Conservation (phyloP, 1,140 invertebrate species). For the Stegodyphus dumicola region DNA sequence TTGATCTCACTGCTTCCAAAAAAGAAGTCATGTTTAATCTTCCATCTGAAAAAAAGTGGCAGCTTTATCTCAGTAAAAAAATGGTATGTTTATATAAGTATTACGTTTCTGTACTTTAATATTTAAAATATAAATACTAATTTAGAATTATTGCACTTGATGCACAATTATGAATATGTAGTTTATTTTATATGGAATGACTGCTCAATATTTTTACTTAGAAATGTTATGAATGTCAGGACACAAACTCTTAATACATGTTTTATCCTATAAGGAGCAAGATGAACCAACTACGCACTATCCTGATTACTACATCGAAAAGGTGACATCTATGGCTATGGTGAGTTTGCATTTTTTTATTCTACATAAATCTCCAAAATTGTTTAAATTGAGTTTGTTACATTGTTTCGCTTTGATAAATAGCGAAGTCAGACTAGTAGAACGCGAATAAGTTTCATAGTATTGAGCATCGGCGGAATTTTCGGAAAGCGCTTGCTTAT, state of each 20-base stretch:
- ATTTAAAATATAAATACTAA: too few species aligned
- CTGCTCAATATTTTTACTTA: too few species aligned
- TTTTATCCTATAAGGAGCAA: conserved; percentile 64
- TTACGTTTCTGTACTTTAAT: background rate
- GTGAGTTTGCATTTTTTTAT: conserved; percentile 71
- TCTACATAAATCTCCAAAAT: background rate
- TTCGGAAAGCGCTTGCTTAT: too few species aligned
- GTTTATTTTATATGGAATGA: too few species aligned
- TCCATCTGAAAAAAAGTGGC: conserved; percentile 95
- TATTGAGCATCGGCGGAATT: too few species aligned
- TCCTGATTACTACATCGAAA: conserved; percentile 90
- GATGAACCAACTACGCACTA: conserved; percentile 76
- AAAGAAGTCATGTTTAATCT: conserved; percentile 88
- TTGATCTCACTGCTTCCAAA: conserved; percentile 92
- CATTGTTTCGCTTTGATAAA: background rate
- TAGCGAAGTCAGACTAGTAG: background rate
- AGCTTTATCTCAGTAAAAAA: conserved; percentile 94
- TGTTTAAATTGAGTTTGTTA: background rate
- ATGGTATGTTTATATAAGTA: conserved; percentile 69
- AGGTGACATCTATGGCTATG: conserved; percentile 80
- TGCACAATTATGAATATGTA: too few species aligned
- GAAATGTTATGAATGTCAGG: too few species aligned
- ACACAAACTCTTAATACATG: background rate
- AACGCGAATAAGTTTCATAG: too few species aligned
- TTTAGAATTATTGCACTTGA: too few species aligned